phyloP scores from a whole-genome alignment of 2,113 vertebrate species.

The Cyanoderma ruficeps region DNA sequence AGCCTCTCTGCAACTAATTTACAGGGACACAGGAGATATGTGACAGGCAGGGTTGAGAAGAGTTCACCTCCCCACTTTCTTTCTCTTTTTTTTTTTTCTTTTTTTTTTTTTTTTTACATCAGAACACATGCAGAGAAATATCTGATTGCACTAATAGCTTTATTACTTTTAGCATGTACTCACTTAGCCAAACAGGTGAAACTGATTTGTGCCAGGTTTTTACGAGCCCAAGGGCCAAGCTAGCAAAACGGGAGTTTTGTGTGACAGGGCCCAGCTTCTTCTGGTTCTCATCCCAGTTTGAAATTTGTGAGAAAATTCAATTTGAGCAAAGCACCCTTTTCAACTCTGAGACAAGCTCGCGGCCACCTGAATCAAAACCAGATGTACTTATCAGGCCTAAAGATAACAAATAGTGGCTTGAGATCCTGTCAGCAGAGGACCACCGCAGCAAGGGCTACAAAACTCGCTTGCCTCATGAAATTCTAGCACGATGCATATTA shows the following conservation, averaged over 20 bases:
- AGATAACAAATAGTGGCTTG: constrained; percentile 92
- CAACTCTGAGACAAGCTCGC: constrained; percentile 87
- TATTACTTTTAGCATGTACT: constrained; percentile 82
- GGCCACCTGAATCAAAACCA: constrained; percentile 96
- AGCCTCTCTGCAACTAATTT: constrained; percentile 73
- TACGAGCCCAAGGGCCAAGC: constrained; percentile 76
- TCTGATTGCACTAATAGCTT: constrained; percentile 78
- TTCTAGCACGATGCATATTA: constrained; percentile 73
- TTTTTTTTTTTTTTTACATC: constrained; percentile 35
- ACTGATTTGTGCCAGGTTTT: constrained; percentile 85
- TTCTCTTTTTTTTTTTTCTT: background rate
- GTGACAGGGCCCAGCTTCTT: constrained; percentile 77
- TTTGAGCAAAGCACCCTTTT: constrained; percentile 84
- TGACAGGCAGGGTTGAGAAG: constrained; percentile 72
- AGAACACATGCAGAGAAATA: constrained; percentile 73
- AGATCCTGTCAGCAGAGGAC: constrained; percentile 86
- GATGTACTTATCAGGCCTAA: constrained; percentile 93
- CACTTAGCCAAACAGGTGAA: constrained; percentile 89
- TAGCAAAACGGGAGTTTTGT: constrained; percentile 73
- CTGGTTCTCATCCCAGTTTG: constrained; percentile 83
- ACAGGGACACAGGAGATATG: constrained; percentile 64
- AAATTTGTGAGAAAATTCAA: constrained; percentile 96
- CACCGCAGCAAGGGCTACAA: constrained; percentile 81
- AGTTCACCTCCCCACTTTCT: constrained; percentile 71
- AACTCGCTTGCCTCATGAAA: constrained; percentile 71